Evolutionary conservation across 2,797 vertebrate species (phyloP).

Genomic region (Parambassis ranga): DNA sequence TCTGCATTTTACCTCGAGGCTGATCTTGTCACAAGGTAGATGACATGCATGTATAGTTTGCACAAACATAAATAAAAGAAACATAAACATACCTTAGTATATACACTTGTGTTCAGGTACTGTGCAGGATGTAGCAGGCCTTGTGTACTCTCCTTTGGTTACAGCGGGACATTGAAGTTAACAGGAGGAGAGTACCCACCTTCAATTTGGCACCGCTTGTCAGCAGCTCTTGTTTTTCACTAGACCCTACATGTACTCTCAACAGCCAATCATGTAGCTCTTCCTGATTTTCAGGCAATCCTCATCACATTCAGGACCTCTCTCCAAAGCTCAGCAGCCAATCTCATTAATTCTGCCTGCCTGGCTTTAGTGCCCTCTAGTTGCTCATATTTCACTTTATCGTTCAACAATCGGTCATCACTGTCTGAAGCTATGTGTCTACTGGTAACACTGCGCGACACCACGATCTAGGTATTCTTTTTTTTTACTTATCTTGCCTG

Average conservation of each 20-base stretch:
- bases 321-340: conserved; percentile 20
- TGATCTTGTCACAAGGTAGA: conserved; percentile 58
- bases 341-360: conserved; percentile 24
- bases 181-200: conserved; percentile 56
- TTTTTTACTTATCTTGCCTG: conserved; percentile 30
- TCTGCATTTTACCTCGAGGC: conserved; percentile 72
- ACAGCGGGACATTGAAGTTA: conserved; percentile 61
- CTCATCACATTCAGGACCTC: conserved; percentile 8
- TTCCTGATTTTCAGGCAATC: neutral
- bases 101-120: conserved; percentile 11
- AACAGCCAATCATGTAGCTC: conserved; percentile 14
- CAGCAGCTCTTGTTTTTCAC: conserved; percentile 42
- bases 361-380: neutral
- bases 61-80: neutral
- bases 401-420: neutral
- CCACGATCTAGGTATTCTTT: conserved; percentile 5
- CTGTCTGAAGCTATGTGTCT: neutral
- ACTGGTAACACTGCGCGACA: neutral
- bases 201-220: conserved; percentile 41
- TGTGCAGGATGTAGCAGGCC: neutral
- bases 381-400: conserved; percentile 14
- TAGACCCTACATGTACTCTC: neutral
- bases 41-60: conserved; percentile 1
- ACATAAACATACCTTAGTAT: conserved; percentile 1
- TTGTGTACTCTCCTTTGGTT: conserved; percentile 47